Evolutionary conservation across 2,113 vertebrate species (phyloP).

Genomic region (Poeciliopsis occidentalis): DNA sequence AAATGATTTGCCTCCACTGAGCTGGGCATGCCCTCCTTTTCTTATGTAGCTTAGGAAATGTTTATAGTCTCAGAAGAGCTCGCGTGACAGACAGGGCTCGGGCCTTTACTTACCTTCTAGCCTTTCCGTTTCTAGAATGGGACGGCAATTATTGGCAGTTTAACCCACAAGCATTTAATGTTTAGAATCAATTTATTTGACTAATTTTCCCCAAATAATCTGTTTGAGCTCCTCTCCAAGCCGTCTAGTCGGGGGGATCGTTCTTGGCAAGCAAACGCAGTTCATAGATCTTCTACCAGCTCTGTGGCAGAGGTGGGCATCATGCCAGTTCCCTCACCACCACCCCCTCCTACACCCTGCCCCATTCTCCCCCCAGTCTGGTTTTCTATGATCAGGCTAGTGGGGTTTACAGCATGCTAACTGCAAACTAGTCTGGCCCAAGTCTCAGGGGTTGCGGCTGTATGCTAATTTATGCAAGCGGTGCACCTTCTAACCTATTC

Average conservation of each 20-base stretch:
- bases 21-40: conserved; percentile 22
- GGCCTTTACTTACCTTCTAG: conserved; percentile 37
- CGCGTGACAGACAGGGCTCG: conserved; percentile 45
- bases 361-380: conserved; percentile 50
- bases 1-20: conserved; percentile 36
- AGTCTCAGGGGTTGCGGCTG: conserved; percentile 65
- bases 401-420: conserved; percentile 75
- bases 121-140: not conserved
- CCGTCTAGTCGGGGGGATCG: conserved; percentile 26
- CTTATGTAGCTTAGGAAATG: conserved; percentile 35
- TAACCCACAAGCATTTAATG: conserved; percentile 21
- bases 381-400: conserved; percentile 66
- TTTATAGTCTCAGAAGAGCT: conserved; percentile 32
- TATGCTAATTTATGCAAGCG: conserved; percentile 77
- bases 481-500: conserved; percentile 36
- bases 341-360: conserved; percentile 24
- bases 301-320: conserved; percentile 64
- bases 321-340: conserved; percentile 51
- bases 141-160: conserved; percentile 9
- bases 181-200: conserved; percentile 32
- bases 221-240: conserved; percentile 14
- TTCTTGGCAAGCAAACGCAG: conserved; percentile 52
- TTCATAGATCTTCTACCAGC: conserved; percentile 62
- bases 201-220: conserved; percentile 31
- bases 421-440: conserved; percentile 59